Evolutionary conservation across 1,140 invertebrate species (phyloP).

Genomic region (Trichomalopsis sarcophagae): DNA sequence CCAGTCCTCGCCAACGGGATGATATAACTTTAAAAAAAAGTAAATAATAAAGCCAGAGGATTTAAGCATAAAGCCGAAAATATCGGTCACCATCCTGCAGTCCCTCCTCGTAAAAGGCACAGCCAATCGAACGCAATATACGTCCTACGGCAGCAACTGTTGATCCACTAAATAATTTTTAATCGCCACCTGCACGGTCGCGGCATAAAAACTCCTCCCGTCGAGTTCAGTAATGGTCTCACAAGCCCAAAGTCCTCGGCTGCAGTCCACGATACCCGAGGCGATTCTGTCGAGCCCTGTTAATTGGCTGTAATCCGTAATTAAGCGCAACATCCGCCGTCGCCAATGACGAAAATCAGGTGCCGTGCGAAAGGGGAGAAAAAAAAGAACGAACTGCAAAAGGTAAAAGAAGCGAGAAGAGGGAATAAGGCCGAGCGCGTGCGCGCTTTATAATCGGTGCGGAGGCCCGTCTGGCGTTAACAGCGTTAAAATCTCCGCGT

Average conservation of each 20-base stretch:
- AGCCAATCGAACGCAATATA: conserved; percentile 6
- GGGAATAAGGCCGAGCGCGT: conserved; percentile 1
- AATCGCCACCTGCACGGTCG: background rate
- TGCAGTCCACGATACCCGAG: background rate
- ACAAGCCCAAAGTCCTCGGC: background rate
- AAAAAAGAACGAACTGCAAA: background rate
- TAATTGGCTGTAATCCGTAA: conserved; percentile 44
- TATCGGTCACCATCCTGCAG: background rate
- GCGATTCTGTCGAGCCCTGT: background rate
- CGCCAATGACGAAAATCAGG: conserved; percentile 10
- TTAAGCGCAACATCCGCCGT: conserved; percentile 13
- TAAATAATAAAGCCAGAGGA: background rate
- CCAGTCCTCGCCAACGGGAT: background rate
- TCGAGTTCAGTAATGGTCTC: background rate
- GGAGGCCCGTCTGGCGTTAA: conserved; percentile 36
- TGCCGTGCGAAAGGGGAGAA: background rate
- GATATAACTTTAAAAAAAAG: background rate
- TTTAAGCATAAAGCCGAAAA: background rate
- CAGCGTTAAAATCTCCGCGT: conserved; percentile 47
- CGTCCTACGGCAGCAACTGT: conserved; percentile 6
- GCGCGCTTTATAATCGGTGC: conserved; percentile 20
- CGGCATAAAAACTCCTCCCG: background rate
- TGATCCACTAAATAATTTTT: conserved; percentile 38
- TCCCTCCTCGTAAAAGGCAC: background rate
- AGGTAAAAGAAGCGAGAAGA: background rate